Conservation (phyloP, 1,140 invertebrate genomes). For the Drosophila yakuba region DNA sequence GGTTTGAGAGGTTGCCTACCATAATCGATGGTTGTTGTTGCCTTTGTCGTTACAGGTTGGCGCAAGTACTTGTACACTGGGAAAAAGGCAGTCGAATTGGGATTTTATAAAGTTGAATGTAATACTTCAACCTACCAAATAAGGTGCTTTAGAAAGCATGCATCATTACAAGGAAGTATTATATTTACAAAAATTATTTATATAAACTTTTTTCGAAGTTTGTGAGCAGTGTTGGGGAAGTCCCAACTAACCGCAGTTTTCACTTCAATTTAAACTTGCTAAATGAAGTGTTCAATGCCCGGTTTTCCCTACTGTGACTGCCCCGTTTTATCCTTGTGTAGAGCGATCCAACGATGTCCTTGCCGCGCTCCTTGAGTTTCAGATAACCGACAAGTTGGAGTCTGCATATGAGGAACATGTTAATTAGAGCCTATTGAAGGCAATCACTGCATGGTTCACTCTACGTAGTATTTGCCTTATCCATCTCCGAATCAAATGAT, state of each 20-base stretch:
- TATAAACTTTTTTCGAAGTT: neutral
- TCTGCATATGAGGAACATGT: slow-evolving; percentile 11
- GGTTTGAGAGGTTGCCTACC: slow-evolving; percentile 18
- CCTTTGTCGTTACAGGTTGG: slow-evolving; percentile 12
- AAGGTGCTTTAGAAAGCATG: too few relatives aligned
- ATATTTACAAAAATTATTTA: too few relatives aligned
- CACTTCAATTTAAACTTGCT: slow-evolving; percentile 70
- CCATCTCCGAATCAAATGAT: slow-evolving; percentile 23
- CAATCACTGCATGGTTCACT: neutral
- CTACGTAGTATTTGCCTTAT: slow-evolving; percentile 26
- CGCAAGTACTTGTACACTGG: slow-evolving; percentile 11
- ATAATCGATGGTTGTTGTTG: slow-evolving; percentile 55
- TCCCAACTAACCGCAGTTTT: slow-evolving; percentile 57
- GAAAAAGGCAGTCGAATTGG: neutral
- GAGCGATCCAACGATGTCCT: neutral
- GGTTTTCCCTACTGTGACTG: neutral
- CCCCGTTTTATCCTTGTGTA: neutral
- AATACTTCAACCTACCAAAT: too few relatives aligned
- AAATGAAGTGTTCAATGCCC: slow-evolving; percentile 61
- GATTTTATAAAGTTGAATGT: too few relatives aligned
- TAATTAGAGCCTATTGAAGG: slow-evolving; percentile 43
- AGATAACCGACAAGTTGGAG: neutral
- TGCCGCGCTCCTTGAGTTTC: neutral
- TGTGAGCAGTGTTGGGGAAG: slow-evolving; percentile 14
- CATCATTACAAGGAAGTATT: too few relatives aligned